phyloP scores from a whole-genome alignment of 2,113 vertebrate species.

The Oreochromis spilurus region DNA sequence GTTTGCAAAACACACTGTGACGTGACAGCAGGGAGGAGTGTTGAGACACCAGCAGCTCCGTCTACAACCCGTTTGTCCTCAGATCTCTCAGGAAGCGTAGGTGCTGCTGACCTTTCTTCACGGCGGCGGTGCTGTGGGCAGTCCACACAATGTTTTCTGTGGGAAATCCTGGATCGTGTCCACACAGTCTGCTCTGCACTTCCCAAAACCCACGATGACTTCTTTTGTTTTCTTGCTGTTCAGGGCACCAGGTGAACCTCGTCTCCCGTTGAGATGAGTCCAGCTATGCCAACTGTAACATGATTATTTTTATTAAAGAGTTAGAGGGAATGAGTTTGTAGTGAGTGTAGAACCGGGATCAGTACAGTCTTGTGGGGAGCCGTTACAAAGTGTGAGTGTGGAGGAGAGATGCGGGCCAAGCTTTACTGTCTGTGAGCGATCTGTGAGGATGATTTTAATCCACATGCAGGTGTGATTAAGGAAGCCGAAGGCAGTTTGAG shows the following conservation, averaged over 20 bases:
- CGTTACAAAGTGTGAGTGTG: background rate
- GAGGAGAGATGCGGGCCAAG: background rate
- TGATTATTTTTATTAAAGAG: background rate
- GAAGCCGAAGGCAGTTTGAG: rapidly evolving
- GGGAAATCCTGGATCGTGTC: background rate
- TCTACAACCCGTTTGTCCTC: background rate
- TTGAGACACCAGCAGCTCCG: background rate
- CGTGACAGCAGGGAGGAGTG: background rate
- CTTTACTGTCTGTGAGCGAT: background rate
- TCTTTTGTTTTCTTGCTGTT: background rate
- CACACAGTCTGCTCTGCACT: background rate
- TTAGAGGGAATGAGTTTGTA: background rate
- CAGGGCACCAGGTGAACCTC: background rate
- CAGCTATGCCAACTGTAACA: background rate
- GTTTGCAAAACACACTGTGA: background rate
- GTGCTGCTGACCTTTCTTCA: background rate
- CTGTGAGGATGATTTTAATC: background rate
- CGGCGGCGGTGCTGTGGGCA: background rate
- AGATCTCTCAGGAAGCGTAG: background rate
- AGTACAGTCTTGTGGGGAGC: background rate
- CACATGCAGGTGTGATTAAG: background rate
- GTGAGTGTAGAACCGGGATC: rapidly evolving
- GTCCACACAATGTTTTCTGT: background rate
- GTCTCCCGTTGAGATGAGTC: background rate
- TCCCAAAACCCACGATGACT: background rate